Evolutionary conservation across 2,113 vertebrate genomes (phyloP), one percentile per base, ranked within the genome.

Genomic region (Pelecanoides urinatrix): DNA sequence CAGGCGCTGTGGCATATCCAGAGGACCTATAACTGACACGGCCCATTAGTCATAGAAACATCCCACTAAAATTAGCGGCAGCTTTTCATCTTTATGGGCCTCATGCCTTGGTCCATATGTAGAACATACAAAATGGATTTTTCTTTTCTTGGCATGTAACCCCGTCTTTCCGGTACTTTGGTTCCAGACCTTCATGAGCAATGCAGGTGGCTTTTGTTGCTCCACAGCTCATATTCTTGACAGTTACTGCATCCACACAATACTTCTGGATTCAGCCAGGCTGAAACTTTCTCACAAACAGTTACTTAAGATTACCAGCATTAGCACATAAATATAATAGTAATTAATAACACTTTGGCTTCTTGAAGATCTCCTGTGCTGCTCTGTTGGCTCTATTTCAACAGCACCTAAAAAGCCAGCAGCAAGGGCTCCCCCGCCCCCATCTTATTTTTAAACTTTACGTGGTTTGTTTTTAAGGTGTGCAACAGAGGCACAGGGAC

Each of bases 181-280:
- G 96, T 98, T 98, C 98, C 96, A 98, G 98, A 96, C 97, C 96
- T 97, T 97, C 97, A 88, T 86, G 94, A 97, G 97, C 96, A 96
- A 94, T 34, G 96, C 98, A 98, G 98, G 98, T 98, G 98, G 98
- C 97, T 98, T 98, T 88, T 97, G 98, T 98, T 98, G 97, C 97
- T 96, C 96, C 97, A 97, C 98, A 98, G 98, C 98, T 98, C 98
- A 95, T 98, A 98, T 98, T 97, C 98, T 96, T 98, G 98, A 98
- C 98, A 98, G 98, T 97, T 98, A 95, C 97, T 97, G 80, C 96
- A 97, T 98, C 97, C 98, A 98, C 96, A 97, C 96, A 97, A 97
- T 98, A 97, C 90, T 98, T 96, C 95, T 97, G 88, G 94, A 98
- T 98, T 96, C 92, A 92, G 97, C 96, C 98, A 98, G 97, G 92